phyloP scores from a whole-genome alignment of 2,113 vertebrate genomes.

The Tinamus guttatus region DNA sequence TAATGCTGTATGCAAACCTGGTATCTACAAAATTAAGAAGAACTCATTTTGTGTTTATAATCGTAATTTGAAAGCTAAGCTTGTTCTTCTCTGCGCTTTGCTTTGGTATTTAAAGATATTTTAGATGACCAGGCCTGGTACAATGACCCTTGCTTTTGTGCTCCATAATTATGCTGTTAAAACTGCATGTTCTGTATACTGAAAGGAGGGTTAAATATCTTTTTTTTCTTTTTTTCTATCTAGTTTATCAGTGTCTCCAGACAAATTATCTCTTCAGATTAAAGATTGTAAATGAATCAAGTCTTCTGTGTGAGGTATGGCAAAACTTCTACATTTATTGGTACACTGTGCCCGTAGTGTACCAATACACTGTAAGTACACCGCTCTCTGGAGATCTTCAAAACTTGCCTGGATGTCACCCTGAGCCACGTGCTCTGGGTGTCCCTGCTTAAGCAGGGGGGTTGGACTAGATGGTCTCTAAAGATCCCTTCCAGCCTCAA shows the following conservation, averaged over 20 bases:
- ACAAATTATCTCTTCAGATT: neutral
- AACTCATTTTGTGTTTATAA: constrained; percentile 77
- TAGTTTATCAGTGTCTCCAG: constrained; percentile 4
- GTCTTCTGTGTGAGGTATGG: neutral
- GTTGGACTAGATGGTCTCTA: too few relatives aligned
- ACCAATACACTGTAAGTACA: neutral
- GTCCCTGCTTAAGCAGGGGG: too few relatives aligned
- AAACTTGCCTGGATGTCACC: too few relatives aligned
- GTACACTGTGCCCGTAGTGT: too few relatives aligned
- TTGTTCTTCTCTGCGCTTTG: constrained; percentile 62
- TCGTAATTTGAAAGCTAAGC: constrained; percentile 70
- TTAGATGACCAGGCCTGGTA: constrained; percentile 32
- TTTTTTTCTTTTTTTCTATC: neutral
- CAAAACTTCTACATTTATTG: neutral
- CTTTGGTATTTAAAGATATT: constrained; percentile 46
- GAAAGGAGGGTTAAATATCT: constrained; percentile 4
- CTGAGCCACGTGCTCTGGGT: too few relatives aligned
- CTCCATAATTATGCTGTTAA: constrained; percentile 44
- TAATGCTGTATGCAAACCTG: constrained; percentile 84
- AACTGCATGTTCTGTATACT: constrained; percentile 27
- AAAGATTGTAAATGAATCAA: neutral
- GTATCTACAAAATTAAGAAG: constrained; percentile 78
- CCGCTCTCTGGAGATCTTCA: too few relatives aligned
- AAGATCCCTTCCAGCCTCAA: too few relatives aligned
- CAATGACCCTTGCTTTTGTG: neutral